Evolutionary conservation across 1,140 invertebrate species (phyloP).

Genomic region (Lepidurus packardi): DNA sequence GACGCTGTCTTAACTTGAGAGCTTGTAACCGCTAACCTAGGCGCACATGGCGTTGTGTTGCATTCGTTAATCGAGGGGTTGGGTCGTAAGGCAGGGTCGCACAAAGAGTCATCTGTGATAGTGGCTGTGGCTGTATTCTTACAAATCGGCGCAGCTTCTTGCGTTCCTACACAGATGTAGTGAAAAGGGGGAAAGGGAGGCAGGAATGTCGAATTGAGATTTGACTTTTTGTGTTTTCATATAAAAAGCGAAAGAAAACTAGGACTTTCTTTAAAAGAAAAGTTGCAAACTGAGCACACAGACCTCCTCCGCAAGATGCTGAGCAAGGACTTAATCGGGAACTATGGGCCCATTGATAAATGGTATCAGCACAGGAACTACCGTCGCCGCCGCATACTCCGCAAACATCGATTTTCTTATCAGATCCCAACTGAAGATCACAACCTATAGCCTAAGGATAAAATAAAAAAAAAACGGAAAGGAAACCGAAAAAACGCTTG

Average conservation of each 20-base stretch:
- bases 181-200: background rate
- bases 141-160: conserved; percentile 72
- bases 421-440: conserved; percentile 77
- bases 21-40: conserved; percentile 54
- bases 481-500: conserved; percentile 1
- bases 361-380: conserved; percentile 60
- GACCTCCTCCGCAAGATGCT: conserved; percentile 86
- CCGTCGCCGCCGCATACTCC: conserved; percentile 87
- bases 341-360: conserved; percentile 31
- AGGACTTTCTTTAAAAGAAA: background rate
- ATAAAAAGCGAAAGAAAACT: background rate
- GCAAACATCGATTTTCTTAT: conserved; percentile 74
- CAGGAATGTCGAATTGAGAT: background rate
- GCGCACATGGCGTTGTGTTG: conserved; percentile 76
- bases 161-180: conserved; percentile 58
- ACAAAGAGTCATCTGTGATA: conserved; percentile 68
- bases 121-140: conserved; percentile 63
- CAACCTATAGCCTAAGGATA: conserved; percentile 73
- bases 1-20: no score
- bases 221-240: background rate
- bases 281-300: conserved; percentile 41
- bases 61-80: conserved; percentile 68
- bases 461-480: conserved; percentile 20
- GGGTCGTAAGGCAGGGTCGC: conserved; percentile 67
- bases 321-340: conserved; percentile 60